These are phyloP conservation scores for Notechis scutatus DNA, from an alignment of 2,113 vertebrate species.

Conservation along the genomic window DNA sequence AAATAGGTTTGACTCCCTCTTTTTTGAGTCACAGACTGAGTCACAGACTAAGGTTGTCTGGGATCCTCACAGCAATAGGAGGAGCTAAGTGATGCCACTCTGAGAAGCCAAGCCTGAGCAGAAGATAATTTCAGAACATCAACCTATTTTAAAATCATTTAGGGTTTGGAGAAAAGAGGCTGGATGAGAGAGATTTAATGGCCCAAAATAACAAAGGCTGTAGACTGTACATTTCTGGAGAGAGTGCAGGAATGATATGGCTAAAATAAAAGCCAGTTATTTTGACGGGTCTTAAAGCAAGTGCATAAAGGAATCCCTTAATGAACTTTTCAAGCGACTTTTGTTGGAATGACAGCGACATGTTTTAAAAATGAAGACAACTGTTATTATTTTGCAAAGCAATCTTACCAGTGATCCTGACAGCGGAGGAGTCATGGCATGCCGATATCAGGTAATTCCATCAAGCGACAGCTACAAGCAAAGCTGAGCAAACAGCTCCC, in stretches of 20 bases:
- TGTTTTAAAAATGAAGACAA: neutral
- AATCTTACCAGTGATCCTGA: neutral
- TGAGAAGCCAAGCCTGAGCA: neutral
- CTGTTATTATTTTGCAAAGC: neutral
- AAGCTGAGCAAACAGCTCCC: constrained; percentile 3
- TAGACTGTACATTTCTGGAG: neutral
- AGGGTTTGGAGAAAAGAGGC: neutral
- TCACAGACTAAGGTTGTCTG: neutral
- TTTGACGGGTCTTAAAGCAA: constrained; percentile 1
- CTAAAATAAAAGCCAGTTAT: neutral
- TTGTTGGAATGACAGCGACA: neutral
- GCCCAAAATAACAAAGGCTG: neutral
- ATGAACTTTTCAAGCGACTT: neutral
- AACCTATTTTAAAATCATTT: neutral
- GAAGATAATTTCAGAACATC: neutral
- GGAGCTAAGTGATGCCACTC: neutral
- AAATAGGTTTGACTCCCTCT: neutral
- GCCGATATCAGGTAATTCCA: neutral
- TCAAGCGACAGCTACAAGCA: constrained; percentile 20
- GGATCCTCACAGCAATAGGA: neutral
- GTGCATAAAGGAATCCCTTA: neutral
- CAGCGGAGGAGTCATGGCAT: constrained; percentile 21
- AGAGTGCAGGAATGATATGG: neutral
- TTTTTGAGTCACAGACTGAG: neutral
- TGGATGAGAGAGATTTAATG: neutral